Evolutionary conservation across 2,888 invertebrate species (phyloP).

Genomic region (Nowickia ferox): DNA sequence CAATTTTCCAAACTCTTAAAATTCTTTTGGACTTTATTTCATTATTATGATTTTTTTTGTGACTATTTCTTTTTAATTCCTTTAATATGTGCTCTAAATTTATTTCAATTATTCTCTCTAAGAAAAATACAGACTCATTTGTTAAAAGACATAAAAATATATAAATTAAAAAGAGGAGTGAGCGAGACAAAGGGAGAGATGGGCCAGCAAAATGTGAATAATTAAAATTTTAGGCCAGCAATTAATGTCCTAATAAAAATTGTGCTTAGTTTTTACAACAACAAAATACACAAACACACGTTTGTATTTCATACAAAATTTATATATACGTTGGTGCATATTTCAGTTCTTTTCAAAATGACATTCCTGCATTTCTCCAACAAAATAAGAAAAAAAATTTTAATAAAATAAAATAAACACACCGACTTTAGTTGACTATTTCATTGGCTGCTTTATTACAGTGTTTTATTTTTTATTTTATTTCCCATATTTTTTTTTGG

Average conservation of each 20-base stretch:
- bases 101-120: slow-evolving; percentile 7
- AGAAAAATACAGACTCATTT: not conserved
- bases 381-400: not conserved
- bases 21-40: not conserved
- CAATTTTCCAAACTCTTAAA: too few relatives aligned
- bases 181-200: not conserved
- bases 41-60: not conserved
- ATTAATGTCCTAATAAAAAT: slow-evolving; percentile 26
- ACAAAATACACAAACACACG: not conserved
- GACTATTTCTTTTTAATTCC: not conserved
- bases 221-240: slow-evolving; percentile 11
- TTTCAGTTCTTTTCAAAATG: slow-evolving; percentile 13
- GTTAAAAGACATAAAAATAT: not conserved
- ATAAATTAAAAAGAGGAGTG: not conserved
- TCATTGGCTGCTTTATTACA: slow-evolving; percentile 30
- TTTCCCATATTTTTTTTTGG: not conserved
- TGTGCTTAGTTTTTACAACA: not conserved
- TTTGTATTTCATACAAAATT: not conserved
- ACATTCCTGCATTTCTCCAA: not conserved
- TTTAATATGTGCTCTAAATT: not conserved
- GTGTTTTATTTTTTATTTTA: not conserved
- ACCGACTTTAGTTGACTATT: slow-evolving; percentile 6
- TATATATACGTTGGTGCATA: slow-evolving; percentile 16
- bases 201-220: slow-evolving; percentile 2
- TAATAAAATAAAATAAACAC: not conserved